Evolutionary conservation across 2,113 vertebrate genomes (phyloP), one percentile per base, ranked within the genome.

Genomic region (Rhagologus leucostigma): DNA sequence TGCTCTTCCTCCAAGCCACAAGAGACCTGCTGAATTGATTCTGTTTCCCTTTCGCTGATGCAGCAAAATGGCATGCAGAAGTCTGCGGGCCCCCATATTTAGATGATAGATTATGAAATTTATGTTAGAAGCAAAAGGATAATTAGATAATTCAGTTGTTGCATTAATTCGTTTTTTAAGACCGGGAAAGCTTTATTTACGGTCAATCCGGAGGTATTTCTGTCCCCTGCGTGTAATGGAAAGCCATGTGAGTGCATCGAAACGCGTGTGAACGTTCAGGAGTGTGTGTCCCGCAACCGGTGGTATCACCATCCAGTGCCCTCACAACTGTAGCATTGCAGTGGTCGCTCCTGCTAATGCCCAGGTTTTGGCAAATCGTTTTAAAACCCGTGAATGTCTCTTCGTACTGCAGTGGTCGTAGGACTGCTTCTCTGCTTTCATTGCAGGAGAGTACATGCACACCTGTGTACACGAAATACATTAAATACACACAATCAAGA

Each of bases 1-100:
- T 90, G 47, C 35, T 37, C 55, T 93, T 91, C 76, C 41, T 88
- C 21, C 67, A 90, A 88, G 41, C 75, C 92, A 27, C 78, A 59
- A 73, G 82, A 93, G 71, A 94, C 67, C 82, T 50, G 71, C 50
- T 93, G 78, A 94, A 87, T 77, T 88, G 82, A 84, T 95, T 88
- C 42, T 83, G 21, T 59, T 87, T 94, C 62, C 39, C 16, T 93
- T 80, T 77, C 21, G 15, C 11, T 67, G 63, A 71, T 60, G 60
- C 39, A 78, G 64, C 35, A 88, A 94, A 86, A 94, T 6, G 47
- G 23, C 75, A 27, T 32, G 63, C 42, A 74, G 67, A 56, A 80
- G 5, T 84, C 67, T 90, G 67, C 5, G 5, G 39, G 63, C 19
- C 19, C 70, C 37, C 37, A 21, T 86, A 71, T 90, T 90, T 91